Base-by-base conservation (phyloP, 2,797 vertebrate species). In the Sebastes cheni region DNA sequence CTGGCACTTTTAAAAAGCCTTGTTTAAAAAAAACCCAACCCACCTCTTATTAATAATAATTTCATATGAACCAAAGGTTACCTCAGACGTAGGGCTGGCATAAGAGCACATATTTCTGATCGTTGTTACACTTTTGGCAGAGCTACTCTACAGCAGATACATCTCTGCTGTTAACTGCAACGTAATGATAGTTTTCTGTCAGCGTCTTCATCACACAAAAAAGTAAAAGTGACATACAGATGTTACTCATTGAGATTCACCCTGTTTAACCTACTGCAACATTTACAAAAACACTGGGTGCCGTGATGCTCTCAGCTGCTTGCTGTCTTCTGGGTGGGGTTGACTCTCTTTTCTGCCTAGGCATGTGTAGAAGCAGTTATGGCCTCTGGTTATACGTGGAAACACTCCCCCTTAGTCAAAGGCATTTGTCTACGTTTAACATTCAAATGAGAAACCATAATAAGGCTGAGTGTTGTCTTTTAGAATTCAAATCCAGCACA, bases 391-490 rank as follows among this genome's bases (percentile, higher is more conserved):
- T 68, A 65, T 25, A 23, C 22, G 32, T 32, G 67, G 22, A 85
- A 80, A 73, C 64, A 4, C 72, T 64, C 34, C 58, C 32, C 11
- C 25, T 77, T 42, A 14, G 67, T 11, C 39, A 9, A 9, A 2
- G 50, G 3, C 13, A 73, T 90, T 91, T 88, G 81, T 77, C 32
- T 83, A 67, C 70, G 87, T 91, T 88, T 82, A 69, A 70, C 86
- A 88, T 75, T 88, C 85, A 91, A 89, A 88, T 83, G 1, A 23
- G 73, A 83, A 42, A 74, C 58, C 78, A 84, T 39, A 71, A 85
- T 82, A 23, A 75, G 79, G 54, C 64, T 18, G 16, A 46, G 42
- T 60, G 76, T 86, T 89, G 67, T 77, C 67, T 62, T 66, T 81
- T 16, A 13, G 34, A 12, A 62, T 27, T 55, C 23, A 42, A 72